Evolutionary conservation across 2,113 vertebrate species (phyloP), one percentile per base, ranked within the genome.

Genomic region (Alligator mississippiensis): DNA sequence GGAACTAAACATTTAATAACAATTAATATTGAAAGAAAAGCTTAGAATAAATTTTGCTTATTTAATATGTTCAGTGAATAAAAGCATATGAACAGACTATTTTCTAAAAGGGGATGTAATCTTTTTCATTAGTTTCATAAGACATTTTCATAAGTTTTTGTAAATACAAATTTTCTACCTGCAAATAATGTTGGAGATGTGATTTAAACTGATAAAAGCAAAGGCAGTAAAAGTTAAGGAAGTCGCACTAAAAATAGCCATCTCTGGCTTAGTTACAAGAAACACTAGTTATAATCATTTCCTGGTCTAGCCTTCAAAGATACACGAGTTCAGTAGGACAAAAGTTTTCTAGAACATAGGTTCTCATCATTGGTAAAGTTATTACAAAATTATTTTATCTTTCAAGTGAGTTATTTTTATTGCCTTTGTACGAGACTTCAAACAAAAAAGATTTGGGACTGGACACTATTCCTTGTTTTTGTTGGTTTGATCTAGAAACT

Each of bases 121-220:
- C 47, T 27, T 34, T 24, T 28, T 86, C 61, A 11, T 85, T 92
- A 92, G 88, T 92, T 16, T 22, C 58, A 63, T 84, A 79, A 76
- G 75, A 96, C 82, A 83, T 27, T 88, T 93, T 93, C 91, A 94
- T 93, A 95, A 4, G n/a, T 84, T 95, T 47, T 91, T 93, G 4
- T 93, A 93, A 95, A 85, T 92, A 94, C 28, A 38, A 6, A 64
- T 34, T 90, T 47, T n/a, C 66, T 82, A 72, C 28, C 77, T 91
- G 54, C 11, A 12, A 30, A 68, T 92, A 88, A 80, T 34, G 82
- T 60, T 1, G 1, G 89, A 5, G 14, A 92, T 90, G 62, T 62
- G 90, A 84, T 54, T 66, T 90, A 34, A 72, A 57, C 59, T 89
- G 90, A 27, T 78, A 93, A 92, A 80, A 84, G 17, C 27, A 66